Base-by-base conservation (phyloP, 2,797 vertebrate species). In the Iguana delicatissima region DNA sequence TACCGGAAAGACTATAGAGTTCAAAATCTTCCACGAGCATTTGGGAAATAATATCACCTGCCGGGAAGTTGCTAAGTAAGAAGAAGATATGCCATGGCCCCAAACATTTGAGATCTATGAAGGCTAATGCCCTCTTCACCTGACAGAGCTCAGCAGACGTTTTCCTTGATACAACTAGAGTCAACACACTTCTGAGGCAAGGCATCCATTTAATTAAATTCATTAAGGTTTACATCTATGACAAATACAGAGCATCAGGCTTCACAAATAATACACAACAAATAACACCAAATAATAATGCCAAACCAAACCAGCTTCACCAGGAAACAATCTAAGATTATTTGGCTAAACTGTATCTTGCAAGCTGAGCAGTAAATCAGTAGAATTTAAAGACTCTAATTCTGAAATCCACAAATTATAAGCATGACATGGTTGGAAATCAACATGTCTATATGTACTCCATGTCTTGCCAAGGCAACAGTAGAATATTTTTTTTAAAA, bases 51-150 rank as follows among this genome's bases (percentile, higher is more conserved):
- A n/a, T 12, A 22, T 86, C 50, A 86, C 24, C 29, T 55, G 20
- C 35, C 72, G 32, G 4, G n/a, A 4, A 42, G 8, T 4, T 62
- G 13, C 24, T 74, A 64, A 76, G 38, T 14, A 64, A 55, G 9
- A 74, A 46, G 38, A 26, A 46, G 42, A 46, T 32, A 20, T 55
- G 32, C 74, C 55, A 32, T 69, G 72, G 26, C 1, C 35, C 13
- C 32, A 13, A 1, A 50, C 29, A 29, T n/a, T 74, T n/a, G 52
- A 50, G 16, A 18, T 46, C 69, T 52, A 55, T 52, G 86, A 90
- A 76, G 18, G 52, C 62, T 55, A 62, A 89, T 85, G 24, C 24
- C 64, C 57, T 42, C 52, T n/a, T 86, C 89, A 90, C 42, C 42
- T 46, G 42, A 46, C 42, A 46, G 42, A 46, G 42, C 42, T 73